phyloP scores from a whole-genome alignment of 2,888 invertebrate genomes.

The Drosophila aldrichi region DNA sequence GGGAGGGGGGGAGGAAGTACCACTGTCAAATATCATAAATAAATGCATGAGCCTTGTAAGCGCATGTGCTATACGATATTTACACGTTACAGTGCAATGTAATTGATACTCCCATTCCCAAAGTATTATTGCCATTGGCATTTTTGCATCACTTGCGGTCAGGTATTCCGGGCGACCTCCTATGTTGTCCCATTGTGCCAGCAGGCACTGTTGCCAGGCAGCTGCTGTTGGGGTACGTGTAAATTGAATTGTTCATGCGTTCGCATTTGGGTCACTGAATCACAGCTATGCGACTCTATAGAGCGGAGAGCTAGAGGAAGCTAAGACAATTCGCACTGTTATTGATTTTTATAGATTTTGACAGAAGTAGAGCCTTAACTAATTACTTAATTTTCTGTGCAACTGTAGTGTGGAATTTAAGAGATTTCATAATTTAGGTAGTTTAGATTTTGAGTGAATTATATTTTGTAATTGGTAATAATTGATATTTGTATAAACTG shows the following conservation, averaged over 20 bases:
- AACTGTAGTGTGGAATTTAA: not conserved
- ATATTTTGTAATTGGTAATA: too few species aligned
- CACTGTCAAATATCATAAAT: conserved; percentile 65
- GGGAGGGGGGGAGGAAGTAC: too few species aligned
- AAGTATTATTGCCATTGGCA: conserved; percentile 28
- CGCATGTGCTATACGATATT: conserved; percentile 45
- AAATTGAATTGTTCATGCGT: conserved; percentile 40
- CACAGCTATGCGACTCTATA: not conserved
- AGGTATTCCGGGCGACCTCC: conserved; percentile 5
- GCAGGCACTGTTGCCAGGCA: conserved; percentile 9
- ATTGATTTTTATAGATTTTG: not conserved
- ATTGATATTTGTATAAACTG: too few species aligned
- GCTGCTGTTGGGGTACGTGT: conserved; percentile 27
- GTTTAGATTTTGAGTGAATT: too few species aligned
- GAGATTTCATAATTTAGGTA: too few species aligned
- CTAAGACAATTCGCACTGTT: not conserved
- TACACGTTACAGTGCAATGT: conserved; percentile 64
- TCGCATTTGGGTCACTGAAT: conserved; percentile 29
- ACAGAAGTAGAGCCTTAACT: not conserved
- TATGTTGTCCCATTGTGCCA: conserved; percentile 3
- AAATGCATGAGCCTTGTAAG: conserved; percentile 69
- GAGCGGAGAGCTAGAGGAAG: not conserved
- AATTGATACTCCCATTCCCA: conserved; percentile 68
- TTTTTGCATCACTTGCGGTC: conserved; percentile 21
- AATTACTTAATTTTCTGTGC: not conserved